Evolutionary conservation across 1,140 invertebrate genomes (phyloP).

Genomic region (Nasonia vitripennis): DNA sequence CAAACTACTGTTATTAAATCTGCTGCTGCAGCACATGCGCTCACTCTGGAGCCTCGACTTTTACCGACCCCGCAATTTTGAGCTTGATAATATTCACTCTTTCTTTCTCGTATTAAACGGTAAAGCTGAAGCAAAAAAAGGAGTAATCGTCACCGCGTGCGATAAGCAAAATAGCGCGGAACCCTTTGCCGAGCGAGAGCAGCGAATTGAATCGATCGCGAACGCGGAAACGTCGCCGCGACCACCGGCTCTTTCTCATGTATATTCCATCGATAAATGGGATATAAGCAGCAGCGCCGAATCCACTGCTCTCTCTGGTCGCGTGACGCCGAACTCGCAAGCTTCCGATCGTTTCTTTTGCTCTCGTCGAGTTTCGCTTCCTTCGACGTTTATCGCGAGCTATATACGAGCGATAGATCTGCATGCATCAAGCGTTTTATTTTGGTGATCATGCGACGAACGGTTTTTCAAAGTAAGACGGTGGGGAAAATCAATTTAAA

Average conservation of each 20-base stretch:
- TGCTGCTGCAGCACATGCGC: not conserved
- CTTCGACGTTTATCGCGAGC: no score
- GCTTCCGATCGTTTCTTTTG: slow-evolving; percentile 25
- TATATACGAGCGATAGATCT: no score
- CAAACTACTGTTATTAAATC: slow-evolving; percentile 1
- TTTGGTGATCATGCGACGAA: no score
- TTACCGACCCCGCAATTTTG: not conserved
- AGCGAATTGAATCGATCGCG: slow-evolving; percentile 36
- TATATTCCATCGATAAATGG: slow-evolving; percentile 38
- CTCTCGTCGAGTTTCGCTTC: not conserved
- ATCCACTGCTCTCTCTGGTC: not conserved
- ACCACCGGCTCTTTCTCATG: slow-evolving; percentile 16
- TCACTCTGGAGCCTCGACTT: not conserved
- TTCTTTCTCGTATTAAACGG: not conserved
- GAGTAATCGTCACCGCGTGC: not conserved
- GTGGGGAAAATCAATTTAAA: not conserved
- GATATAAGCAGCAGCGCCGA: slow-evolving; percentile 8
- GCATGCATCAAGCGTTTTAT: no score
- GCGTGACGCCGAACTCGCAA: not conserved
- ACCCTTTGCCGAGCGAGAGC: not conserved
- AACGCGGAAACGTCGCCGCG: slow-evolving; percentile 17
- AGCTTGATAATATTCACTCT: not conserved
- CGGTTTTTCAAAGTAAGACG: no score
- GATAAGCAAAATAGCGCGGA: not conserved
- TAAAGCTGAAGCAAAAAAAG: not conserved